Base-by-base conservation (phyloP, 1,140 invertebrate genomes). In the Pollicipes pollicipes region DNA sequence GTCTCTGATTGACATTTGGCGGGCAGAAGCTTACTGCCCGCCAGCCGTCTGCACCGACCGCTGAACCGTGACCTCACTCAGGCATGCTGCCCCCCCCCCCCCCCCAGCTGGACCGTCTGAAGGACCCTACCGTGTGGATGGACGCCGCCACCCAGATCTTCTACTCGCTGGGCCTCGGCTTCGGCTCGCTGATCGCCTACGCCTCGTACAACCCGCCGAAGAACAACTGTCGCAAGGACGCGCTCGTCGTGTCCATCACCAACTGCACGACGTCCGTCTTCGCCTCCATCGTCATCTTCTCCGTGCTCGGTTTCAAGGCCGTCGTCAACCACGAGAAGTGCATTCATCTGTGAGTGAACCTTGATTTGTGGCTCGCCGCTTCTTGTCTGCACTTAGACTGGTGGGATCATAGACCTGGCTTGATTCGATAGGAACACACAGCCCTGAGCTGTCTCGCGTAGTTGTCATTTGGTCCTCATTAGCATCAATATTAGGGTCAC, bases 111-210 rank as follows among this genome's bases (percentile, higher is more conserved):
- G 74, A 75, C 28, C 70, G 72, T 26, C 67, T 76, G 69, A 29
- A 66, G 24, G 75, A 76, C 45, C 75, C 75, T 24, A 70, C 71
- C 76, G 82, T 83, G 21, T 83, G 82, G 82, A 76, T 81, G 30
- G 82, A 82, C 70, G 83, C 82, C 13, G 81, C 82, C 26, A 81
- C 80, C 27, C 82, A 83, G 76, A 82, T 83, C 45, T 83, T 83
- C 76, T 83, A 83, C 74, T 80, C 78, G 24, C 76, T 83, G 66
- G 82, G 82, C 32, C 75, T 82, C 69, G 82, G 78, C n/a, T 83
- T 83, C 73, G 82, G 82, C 70, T 79, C 80, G n/a, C 67, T 79
- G 17, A 79, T 81, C 64, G 77, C 79, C 16, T 95, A 93, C 78
- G 72, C 70, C 17, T 72, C 70, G 26, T 80, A 80, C 73, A 80